Percentiles rank a stretch among this genome's conserved stretches.
Conservation (phyloP, 2,797 vertebrate species). For the Melanogrammus aeglefinus region DNA sequence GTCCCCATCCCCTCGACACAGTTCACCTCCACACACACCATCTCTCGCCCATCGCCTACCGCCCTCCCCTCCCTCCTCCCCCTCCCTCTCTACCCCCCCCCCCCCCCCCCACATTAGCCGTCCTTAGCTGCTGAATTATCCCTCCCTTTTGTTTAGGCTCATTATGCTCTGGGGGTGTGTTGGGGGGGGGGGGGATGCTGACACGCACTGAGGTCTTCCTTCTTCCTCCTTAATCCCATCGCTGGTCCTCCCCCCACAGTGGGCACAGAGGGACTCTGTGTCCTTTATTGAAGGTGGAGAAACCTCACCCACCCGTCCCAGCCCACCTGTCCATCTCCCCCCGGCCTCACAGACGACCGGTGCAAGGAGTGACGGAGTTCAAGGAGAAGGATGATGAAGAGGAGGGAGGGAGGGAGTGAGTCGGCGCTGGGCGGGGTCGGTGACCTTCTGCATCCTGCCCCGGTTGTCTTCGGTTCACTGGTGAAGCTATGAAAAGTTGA, state of each 20-base stretch:
- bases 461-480: no score
- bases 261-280: not conserved
- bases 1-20: not conserved
- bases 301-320: not conserved
- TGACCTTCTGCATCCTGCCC: not conserved
- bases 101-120: conserved; percentile 25
- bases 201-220: conserved; percentile 40
- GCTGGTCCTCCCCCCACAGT: no score
- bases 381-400: not conserved
- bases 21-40: not conserved
- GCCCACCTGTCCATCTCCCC: no score
- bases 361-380: conserved; percentile 8
- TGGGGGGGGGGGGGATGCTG: conserved; percentile 37
- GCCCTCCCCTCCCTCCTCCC: not conserved
- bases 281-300: conserved; percentile 24
- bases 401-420: not conserved
- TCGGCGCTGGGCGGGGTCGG: not conserved
- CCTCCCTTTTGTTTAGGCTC: conserved; percentile 26
- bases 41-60: not conserved
- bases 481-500: no score
- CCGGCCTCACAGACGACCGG: not conserved
- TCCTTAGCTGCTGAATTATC: conserved; percentile 58
- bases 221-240: conserved; percentile 17
- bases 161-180: conserved; percentile 38
- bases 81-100: no score